These are phyloP conservation scores for Dasysyrphus tricinctus DNA, from an alignment of 2,888 invertebrate genomes.

Conservation along the genomic window DNA sequence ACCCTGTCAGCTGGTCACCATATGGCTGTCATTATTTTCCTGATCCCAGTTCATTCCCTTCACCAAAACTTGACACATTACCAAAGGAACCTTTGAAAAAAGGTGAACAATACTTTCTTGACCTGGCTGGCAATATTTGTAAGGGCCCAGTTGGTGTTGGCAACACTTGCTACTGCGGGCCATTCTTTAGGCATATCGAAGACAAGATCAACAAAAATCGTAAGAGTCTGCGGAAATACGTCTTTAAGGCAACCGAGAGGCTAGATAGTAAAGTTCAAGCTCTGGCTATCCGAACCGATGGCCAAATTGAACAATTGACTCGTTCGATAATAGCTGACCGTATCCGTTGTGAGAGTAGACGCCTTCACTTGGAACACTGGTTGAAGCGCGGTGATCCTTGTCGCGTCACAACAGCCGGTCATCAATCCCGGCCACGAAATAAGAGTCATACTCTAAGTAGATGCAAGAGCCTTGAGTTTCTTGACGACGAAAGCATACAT, in stretches of 20 bases:
- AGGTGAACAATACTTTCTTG: constrained; percentile 97
- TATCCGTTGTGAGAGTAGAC: constrained; percentile 84
- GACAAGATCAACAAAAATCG: constrained; percentile 89
- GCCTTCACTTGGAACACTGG: constrained; percentile 89
- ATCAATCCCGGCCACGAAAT: constrained; percentile 85
- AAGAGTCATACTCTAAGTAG: constrained; percentile 86
- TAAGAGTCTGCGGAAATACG: constrained; percentile 86
- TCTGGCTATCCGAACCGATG: constrained; percentile 89
- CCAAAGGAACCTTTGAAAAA: constrained; percentile 93
- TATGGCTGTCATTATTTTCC: constrained; percentile 96
- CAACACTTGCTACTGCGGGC: constrained; percentile 96
- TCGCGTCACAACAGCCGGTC: constrained; percentile 85
- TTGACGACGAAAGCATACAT: constrained; percentile 83
- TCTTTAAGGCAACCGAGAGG: constrained; percentile 91
- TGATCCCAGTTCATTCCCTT: constrained; percentile 92
- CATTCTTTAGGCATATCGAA: constrained; percentile 94
- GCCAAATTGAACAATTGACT: constrained; percentile 88
- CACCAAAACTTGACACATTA: constrained; percentile 92
- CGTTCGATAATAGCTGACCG: constrained; percentile 82
- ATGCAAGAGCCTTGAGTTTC: constrained; percentile 89
- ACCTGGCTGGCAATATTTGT: constrained; percentile 96
- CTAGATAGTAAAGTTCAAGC: constrained; percentile 92
- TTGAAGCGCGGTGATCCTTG: constrained; percentile 87
- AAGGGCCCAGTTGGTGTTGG: constrained; percentile 98
- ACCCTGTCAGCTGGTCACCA: constrained; percentile 89